Percentiles rank a stretch among this genome's conserved stretches.
Conservation (phyloP, 2,797 vertebrate species). For the Eulemur coronatus region DNA sequence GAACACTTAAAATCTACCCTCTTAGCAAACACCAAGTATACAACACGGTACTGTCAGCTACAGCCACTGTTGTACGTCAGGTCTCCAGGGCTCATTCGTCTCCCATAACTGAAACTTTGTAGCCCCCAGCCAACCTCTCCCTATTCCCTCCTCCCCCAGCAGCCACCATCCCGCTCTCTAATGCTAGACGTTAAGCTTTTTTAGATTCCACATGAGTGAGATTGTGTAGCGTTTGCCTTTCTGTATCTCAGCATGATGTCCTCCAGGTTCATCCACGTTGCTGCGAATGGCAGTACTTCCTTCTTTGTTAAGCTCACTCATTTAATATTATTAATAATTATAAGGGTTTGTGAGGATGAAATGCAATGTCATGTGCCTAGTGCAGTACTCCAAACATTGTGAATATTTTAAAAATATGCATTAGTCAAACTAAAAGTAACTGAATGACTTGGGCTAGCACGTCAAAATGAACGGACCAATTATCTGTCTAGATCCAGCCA, state of each 20-base stretch:
- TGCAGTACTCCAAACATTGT: neutral
- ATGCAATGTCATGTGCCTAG: neutral
- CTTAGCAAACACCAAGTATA: neutral
- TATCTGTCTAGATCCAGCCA: neutral
- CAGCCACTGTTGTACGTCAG: neutral
- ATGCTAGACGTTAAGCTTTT: neutral
- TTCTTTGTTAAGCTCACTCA: neutral
- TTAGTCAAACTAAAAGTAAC: neutral
- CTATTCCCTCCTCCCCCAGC: too few species aligned
- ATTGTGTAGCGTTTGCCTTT: too few species aligned
- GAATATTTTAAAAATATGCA: neutral
- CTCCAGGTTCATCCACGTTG: neutral
- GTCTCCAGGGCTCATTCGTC: neutral
- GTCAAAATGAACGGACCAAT: neutral
- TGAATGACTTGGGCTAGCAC: neutral
- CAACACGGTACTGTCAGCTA: fast-evolving
- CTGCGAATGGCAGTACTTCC: neutral
- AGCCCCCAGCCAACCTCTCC: fast-evolving
- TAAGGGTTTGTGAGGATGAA: neutral
- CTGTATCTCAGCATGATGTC: neutral
- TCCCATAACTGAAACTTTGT: fast-evolving
- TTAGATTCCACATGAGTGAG: neutral
- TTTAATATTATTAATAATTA: neutral
- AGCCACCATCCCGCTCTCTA: too few species aligned
- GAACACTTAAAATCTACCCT: neutral